phyloP scores from a whole-genome alignment of 2,113 vertebrate species.

The Shinisaurus crocodilurus region DNA sequence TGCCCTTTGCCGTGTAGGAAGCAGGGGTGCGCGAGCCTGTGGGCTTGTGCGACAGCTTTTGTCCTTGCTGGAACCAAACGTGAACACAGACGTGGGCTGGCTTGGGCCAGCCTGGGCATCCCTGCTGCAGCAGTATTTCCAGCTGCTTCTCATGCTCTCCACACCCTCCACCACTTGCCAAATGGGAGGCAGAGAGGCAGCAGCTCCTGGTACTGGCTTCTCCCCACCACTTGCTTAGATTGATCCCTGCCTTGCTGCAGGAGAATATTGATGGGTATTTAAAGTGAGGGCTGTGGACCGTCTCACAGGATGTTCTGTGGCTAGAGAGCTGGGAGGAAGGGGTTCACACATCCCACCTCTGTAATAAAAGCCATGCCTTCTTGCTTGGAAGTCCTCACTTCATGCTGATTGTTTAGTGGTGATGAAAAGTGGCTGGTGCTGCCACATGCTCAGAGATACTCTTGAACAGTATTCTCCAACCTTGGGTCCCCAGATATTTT shows the following conservation, averaged over 20 bases:
- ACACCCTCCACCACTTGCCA: background rate
- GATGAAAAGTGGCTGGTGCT: background rate
- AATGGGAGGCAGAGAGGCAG: background rate
- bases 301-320: background rate
- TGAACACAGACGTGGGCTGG: background rate
- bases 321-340: background rate
- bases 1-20: background rate
- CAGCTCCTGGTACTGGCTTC: background rate
- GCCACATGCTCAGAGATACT: background rate
- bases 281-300: background rate
- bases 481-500: too few species aligned
- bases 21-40: background rate
- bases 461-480: too few species aligned
- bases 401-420: background rate
- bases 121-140: background rate
- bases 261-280: background rate
- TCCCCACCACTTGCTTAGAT: background rate
- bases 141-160: background rate
- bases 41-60: background rate
- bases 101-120: background rate
- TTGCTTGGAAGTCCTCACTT: background rate
- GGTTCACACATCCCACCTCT: background rate
- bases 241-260: background rate
- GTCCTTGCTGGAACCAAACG: background rate
- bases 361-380: background rate